Evolutionary conservation across 2,888 invertebrate species (phyloP).

Genomic region (Metopia argyrocephala): DNA sequence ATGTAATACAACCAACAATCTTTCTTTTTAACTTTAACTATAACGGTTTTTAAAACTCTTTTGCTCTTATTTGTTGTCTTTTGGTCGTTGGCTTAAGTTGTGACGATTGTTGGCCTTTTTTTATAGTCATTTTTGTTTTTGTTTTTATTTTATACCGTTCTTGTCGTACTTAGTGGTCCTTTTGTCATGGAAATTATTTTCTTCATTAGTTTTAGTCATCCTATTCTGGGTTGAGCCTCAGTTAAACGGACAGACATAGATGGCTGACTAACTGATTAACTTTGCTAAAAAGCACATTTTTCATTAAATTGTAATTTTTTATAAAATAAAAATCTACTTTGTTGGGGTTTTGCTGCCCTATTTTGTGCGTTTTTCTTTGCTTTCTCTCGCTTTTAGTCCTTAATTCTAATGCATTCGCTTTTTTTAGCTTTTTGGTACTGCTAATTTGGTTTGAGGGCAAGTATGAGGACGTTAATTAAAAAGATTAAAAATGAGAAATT

Average conservation of each 20-base stretch:
- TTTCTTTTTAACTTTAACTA: not conserved
- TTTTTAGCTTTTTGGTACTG: not conserved
- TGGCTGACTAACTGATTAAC: not conserved
- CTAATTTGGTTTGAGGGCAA: slow-evolving; percentile 17
- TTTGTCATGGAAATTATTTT: slow-evolving; percentile 75
- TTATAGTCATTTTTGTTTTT: slow-evolving; percentile 1
- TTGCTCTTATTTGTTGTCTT: not conserved
- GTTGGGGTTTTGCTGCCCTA: not conserved
- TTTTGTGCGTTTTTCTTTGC: not conserved
- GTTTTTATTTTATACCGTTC: not conserved
- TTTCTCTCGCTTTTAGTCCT: not conserved
- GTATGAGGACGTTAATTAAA: slow-evolving; percentile 30
- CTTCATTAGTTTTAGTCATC: slow-evolving; percentile 71
- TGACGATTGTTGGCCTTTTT: slow-evolving; percentile 9
- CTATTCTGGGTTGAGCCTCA: slow-evolving; percentile 65
- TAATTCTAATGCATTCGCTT: not conserved
- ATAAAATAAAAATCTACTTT: not conserved
- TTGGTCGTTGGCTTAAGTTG: slow-evolving; percentile 27
- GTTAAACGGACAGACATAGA: not conserved
- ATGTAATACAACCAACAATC: not conserved
- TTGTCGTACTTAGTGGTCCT: slow-evolving; percentile 56
- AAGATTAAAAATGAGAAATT: slow-evolving; percentile 32
- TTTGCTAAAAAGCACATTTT: not conserved
- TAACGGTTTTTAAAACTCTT: not conserved
- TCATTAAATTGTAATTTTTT: not conserved